Evolutionary conservation across 2,797 vertebrate species (phyloP).

Genomic region (Cryptoprocta ferox): DNA sequence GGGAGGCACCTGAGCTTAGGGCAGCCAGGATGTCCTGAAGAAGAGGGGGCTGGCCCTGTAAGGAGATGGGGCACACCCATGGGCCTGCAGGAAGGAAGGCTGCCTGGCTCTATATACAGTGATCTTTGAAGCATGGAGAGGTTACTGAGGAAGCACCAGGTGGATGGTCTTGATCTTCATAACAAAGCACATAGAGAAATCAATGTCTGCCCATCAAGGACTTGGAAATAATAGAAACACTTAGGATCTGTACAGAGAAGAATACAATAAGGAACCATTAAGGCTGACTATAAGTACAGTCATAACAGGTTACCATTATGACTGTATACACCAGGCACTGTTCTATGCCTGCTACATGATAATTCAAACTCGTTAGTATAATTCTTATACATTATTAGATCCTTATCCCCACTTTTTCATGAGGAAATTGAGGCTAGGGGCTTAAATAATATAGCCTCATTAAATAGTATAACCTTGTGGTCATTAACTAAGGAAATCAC

Average conservation of each 20-base stretch:
- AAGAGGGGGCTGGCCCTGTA: not conserved
- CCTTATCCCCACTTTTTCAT: not conserved
- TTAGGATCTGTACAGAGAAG: not conserved
- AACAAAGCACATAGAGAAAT: not conserved
- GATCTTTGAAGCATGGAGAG: not conserved
- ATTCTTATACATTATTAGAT: constrained; percentile 1
- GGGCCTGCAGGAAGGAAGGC: not conserved
- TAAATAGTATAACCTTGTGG: not conserved
- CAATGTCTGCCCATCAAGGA: not conserved
- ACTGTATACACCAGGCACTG: not conserved
- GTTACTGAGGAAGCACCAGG: no score
- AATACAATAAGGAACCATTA: not conserved
- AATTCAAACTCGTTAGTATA: not conserved
- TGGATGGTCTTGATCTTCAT: not conserved
- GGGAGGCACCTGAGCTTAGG: not conserved
- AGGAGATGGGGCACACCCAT: rapidly evolving
- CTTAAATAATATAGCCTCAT: not conserved
- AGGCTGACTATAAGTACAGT: not conserved
- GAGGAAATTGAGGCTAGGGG: not conserved
- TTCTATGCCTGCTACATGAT: not conserved
- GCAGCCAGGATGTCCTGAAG: not conserved
- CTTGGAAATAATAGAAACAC: constrained; percentile 14
- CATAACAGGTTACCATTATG: not conserved
- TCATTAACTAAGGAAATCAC: not conserved
- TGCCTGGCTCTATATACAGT: not conserved